Evolutionary conservation across 2,888 invertebrate genomes (phyloP).

Genomic region (Drosophila barbarae): DNA sequence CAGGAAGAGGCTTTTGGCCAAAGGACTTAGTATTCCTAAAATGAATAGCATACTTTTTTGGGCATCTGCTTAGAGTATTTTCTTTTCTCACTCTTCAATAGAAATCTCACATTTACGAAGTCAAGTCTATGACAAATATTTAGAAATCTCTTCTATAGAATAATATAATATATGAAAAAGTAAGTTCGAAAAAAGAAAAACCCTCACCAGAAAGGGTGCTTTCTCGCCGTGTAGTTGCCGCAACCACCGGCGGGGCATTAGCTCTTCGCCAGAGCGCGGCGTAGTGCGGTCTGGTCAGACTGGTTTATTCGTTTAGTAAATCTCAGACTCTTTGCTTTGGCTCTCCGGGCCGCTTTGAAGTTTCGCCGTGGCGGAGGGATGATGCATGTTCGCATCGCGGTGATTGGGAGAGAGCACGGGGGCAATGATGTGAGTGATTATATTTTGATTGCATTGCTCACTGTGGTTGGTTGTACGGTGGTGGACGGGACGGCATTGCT

Average conservation of each 20-base stretch:
- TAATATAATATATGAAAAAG: background rate
- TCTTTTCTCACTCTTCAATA: no score
- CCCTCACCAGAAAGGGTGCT: background rate
- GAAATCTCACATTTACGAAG: no score
- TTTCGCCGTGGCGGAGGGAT: conserved; percentile 72
- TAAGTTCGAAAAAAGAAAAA: background rate
- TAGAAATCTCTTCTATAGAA: background rate
- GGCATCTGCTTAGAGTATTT: background rate
- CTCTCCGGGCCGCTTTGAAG: conserved; percentile 67
- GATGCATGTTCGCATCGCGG: conserved; percentile 69
- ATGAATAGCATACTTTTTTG: background rate
- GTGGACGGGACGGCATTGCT: conserved; percentile 54
- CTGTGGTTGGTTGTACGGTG: conserved; percentile 73
- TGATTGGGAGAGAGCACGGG: conserved; percentile 73
- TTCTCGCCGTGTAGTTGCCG: conserved; percentile 21
- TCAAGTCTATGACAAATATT: background rate
- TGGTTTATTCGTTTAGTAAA: conserved; percentile 72
- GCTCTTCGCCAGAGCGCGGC: conserved; percentile 40
- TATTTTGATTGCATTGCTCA: conserved; percentile 73
- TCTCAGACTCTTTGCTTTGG: conserved; percentile 71
- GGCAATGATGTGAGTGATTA: conserved; percentile 77
- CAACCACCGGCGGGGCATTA: conserved; percentile 51
- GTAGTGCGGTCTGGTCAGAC: conserved; percentile 58
- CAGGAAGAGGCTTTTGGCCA: background rate
- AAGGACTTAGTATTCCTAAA: background rate